A percentile compares a stretch with the other conserved stretches of the same genome.
phyloP scores from a whole-genome alignment of 1,140 invertebrate species.

The Nebria ingens region DNA sequence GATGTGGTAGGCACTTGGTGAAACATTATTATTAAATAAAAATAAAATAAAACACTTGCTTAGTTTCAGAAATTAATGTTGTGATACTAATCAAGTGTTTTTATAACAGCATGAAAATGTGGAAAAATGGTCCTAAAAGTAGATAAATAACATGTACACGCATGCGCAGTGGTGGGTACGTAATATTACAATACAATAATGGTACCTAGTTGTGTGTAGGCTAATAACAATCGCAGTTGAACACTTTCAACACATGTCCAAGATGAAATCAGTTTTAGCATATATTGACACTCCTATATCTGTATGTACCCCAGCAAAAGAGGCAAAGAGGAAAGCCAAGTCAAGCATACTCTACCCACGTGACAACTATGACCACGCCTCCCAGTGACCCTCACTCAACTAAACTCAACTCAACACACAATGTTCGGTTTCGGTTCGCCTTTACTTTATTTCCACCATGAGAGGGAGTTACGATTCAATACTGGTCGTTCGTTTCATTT shows the following conservation, averaged over 20 bases:
- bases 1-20: no score
- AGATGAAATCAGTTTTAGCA: slow-evolving; percentile 3
- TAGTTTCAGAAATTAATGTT: no score
- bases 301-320: background rate
- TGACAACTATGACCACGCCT: background rate
- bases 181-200: background rate
- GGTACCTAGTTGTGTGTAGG: background rate
- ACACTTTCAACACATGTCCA: slow-evolving; percentile 8
- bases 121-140: no score
- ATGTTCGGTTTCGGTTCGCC: background rate
- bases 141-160: no score
- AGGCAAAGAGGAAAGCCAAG: background rate
- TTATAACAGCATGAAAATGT: no score
- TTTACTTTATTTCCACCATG: no score
- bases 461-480: background rate
- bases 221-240: background rate
- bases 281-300: slow-evolving; percentile 8
- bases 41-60: no score
- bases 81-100: no score
- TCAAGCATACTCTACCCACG: background rate
- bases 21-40: no score
- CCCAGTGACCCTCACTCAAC: background rate
- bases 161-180: no score
- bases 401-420: background rate
- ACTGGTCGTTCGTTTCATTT: background rate